Evolutionary conservation across 2,797 vertebrate genomes (phyloP).

Genomic region (Pyrrhura leucotis): DNA sequence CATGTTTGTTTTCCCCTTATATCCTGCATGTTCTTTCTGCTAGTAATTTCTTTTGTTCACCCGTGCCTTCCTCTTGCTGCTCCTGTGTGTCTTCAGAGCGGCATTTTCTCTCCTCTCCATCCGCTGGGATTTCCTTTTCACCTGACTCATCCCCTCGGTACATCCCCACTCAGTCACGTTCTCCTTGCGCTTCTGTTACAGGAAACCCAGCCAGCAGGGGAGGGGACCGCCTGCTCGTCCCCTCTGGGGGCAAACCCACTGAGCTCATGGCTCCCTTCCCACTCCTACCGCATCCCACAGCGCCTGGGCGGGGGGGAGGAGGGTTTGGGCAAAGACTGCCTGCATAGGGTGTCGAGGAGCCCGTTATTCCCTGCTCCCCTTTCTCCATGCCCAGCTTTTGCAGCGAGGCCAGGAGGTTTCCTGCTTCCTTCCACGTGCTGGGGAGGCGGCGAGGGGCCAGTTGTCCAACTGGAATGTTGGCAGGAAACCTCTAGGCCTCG

Average conservation of each 20-base stretch:
- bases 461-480: not conserved
- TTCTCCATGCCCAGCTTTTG: not conserved
- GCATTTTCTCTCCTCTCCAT: conserved; percentile 32
- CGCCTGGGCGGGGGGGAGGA: not conserved
- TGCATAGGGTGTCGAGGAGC: accelerated
- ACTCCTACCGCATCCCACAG: not conserved
- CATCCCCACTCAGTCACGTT: not conserved
- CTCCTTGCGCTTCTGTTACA: not conserved
- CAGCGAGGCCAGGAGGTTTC: not conserved
- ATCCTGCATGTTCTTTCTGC: not conserved
- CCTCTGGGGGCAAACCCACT: not conserved
- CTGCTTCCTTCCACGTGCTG: not conserved
- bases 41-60: conserved; percentile 22
- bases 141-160: conserved; percentile 41
- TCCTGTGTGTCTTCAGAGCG: not conserved
- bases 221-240: not conserved
- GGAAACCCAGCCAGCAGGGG: not conserved
- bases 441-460: not conserved
- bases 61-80: conserved; percentile 1
- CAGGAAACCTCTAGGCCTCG: accelerated
- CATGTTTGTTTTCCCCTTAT: not conserved
- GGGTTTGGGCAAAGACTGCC: not conserved
- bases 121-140: conserved; percentile 63
- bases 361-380: not conserved
- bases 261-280: not conserved